Conservation (phyloP, 2,888 invertebrate species). For the Timema podura region DNA sequence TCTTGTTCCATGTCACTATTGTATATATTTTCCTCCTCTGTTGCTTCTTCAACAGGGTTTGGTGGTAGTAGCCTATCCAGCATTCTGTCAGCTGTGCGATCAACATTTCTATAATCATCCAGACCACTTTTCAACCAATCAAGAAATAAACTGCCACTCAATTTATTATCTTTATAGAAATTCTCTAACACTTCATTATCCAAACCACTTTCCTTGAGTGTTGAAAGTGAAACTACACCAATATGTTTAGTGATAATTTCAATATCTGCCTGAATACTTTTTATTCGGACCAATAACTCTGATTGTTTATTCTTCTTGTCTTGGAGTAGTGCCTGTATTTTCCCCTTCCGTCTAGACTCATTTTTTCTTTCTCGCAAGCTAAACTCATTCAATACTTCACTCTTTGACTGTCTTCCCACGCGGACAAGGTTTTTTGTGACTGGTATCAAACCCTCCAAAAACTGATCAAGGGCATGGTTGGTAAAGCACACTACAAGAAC, state of each 20-base stretch:
- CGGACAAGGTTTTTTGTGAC: slow-evolving; percentile 60
- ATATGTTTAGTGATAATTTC: slow-evolving; percentile 41
- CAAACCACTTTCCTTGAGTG: slow-evolving; percentile 4
- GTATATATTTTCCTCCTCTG: neutral
- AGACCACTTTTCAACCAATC: slow-evolving; percentile 17
- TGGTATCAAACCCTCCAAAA: slow-evolving; percentile 63
- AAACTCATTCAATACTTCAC: slow-evolving; percentile 40
- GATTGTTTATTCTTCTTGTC: slow-evolving; percentile 17
- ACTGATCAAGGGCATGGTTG: slow-evolving; percentile 84
- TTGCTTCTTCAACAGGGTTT: neutral
- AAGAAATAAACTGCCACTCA: neutral
- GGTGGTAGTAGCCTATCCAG: neutral
- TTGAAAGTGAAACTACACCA: slow-evolving; percentile 34
- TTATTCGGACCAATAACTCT: slow-evolving; percentile 23
- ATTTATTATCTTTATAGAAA: neutral
- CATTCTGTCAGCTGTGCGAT: neutral
- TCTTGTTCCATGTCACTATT: neutral
- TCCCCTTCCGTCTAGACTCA: neutral
- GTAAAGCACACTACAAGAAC: slow-evolving; percentile 78
- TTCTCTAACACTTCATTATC: neutral
- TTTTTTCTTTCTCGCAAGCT: slow-evolving; percentile 21
- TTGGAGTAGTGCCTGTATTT: neutral
- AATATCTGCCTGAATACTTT: slow-evolving; percentile 27
- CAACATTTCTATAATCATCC: slow-evolving; percentile 16
- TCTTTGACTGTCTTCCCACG: slow-evolving; percentile 66